Evolutionary conservation across 2,113 vertebrate genomes (phyloP).

Genomic region (Morone chrysops): DNA sequence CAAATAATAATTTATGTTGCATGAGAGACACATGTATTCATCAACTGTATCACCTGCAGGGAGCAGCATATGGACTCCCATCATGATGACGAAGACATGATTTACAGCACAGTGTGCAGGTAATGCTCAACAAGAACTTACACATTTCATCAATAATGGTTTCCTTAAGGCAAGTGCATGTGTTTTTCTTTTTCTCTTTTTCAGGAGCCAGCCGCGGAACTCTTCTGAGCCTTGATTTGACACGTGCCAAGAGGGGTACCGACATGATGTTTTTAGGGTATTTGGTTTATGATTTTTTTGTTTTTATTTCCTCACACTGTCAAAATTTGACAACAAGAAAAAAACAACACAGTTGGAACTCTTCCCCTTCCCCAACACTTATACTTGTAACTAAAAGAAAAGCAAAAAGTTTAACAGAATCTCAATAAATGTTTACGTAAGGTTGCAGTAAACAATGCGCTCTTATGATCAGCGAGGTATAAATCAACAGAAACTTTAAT

Average conservation of each 20-base stretch:
- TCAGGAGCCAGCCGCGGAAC: not conserved
- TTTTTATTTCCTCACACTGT: not conserved
- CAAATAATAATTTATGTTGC: not conserved
- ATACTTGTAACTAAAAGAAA: not conserved
- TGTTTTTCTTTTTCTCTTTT: not conserved
- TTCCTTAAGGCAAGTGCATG: not conserved
- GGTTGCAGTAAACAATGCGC: not conserved
- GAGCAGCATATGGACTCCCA: conserved; percentile 30
- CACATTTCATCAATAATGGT: not conserved
- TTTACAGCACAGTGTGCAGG: conserved; percentile 62
- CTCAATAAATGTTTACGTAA: not conserved
- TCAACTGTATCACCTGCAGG: conserved; percentile 24
- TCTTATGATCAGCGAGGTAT: not conserved
- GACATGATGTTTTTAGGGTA: not conserved
- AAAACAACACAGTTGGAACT: not conserved
- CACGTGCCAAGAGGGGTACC: too few species aligned
- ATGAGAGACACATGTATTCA: conserved; percentile 9
- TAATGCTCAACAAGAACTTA: conserved; percentile 19
- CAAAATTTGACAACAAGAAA: not conserved
- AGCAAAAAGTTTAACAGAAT: not conserved
- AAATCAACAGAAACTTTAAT: not conserved
- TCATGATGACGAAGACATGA: not conserved
- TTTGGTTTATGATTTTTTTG: not conserved
- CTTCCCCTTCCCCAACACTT: too few species aligned
- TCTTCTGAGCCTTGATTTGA: not conserved